Evolutionary conservation across 2,113 vertebrate genomes (phyloP), one percentile per base, ranked within the genome.

Genomic region (Haplotaxodon microlepis): DNA sequence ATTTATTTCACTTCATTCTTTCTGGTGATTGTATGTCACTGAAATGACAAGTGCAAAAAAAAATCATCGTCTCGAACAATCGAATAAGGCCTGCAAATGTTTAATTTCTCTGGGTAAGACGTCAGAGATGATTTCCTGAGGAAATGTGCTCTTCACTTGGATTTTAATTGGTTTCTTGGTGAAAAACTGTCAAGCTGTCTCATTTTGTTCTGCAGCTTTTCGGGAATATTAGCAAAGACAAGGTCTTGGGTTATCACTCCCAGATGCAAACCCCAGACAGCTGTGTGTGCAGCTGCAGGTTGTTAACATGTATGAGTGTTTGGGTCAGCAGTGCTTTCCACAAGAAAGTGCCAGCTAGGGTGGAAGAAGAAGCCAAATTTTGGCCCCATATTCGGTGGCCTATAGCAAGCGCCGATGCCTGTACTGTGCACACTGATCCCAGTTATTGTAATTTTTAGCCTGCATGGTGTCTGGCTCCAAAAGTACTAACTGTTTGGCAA

Each of bases 271-370:
- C 6, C 29, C 69, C 29, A 36, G 82, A 85, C 88, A 90, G 76
- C 40, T 89, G 73, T 61, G 84, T 40, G 79, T 59, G 51, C 85
- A 89, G 88, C 86, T 86, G 86, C 53, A 84, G 53, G 78, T 76
- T 85, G 29, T 88, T 82, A 87, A 81, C 42, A 71, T 61, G 56
- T 40, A 59, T 9, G 29, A 31, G 53, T 80, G 81, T 57, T 40
- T 27, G 27, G 50, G 53, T 57, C 80, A 61, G 66, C 27, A 78
- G 45, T 5, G 10, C 45, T 50, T 78, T 31, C 45, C 16, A 12
- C 27, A 51, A n/a, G 9, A n/a, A 78, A 11, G 16, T n/a, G 10
- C 27, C 73, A 78, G 10, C 42, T 47, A 78, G 4, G 34, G 4
- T 17, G 45, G 16, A 78, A 78, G 27, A 78, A 51, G 45, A 1